These are phyloP conservation scores for Sylvilagus bachmani DNA, from an alignment of 2,113 vertebrate genomes.

Conservation along the genomic window DNA sequence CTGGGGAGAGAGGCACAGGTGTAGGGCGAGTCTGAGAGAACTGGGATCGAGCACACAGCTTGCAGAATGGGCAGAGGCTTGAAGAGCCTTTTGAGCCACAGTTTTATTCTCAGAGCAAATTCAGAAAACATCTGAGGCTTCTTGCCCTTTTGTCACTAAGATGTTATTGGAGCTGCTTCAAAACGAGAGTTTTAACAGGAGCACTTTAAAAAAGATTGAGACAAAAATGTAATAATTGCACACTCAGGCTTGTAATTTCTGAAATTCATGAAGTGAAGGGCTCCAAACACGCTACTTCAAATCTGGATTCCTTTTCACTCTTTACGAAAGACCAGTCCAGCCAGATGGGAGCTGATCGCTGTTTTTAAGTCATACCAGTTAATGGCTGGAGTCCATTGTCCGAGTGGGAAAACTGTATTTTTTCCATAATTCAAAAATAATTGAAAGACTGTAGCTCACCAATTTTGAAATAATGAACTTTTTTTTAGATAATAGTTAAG, in stretches of 20 bases:
- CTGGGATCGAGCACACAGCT: neutral
- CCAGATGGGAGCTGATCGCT: constrained; percentile 53
- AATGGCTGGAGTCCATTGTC: constrained; percentile 69
- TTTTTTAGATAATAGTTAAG: constrained; percentile 71
- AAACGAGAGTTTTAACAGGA: constrained; percentile 78
- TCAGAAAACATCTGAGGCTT: constrained; percentile 50
- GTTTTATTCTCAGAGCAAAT: constrained; percentile 12
- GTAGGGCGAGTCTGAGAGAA: neutral
- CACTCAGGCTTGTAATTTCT: constrained; percentile 77
- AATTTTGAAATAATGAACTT: constrained; percentile 80
- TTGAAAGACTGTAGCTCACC: constrained; percentile 73
- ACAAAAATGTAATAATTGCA: constrained; percentile 81
- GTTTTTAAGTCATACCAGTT: constrained; percentile 67
- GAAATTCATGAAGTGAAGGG: constrained; percentile 63
- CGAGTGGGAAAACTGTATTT: constrained; percentile 70
- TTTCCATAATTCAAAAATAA: constrained; percentile 79
- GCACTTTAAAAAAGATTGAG: constrained; percentile 77
- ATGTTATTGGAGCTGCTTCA: constrained; percentile 58
- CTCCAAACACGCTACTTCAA: constrained; percentile 65
- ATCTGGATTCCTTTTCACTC: constrained; percentile 75
- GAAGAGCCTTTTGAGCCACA: neutral
- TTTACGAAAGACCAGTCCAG: neutral
- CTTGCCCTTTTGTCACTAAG: constrained; percentile 63
- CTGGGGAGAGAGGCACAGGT: neutral
- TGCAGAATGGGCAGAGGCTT: neutral